A percentile compares a stretch with the other conserved stretches of the same genome.
Evolutionary conservation across 2,797 vertebrate species (phyloP).

Genomic region (Falco columbarius): DNA sequence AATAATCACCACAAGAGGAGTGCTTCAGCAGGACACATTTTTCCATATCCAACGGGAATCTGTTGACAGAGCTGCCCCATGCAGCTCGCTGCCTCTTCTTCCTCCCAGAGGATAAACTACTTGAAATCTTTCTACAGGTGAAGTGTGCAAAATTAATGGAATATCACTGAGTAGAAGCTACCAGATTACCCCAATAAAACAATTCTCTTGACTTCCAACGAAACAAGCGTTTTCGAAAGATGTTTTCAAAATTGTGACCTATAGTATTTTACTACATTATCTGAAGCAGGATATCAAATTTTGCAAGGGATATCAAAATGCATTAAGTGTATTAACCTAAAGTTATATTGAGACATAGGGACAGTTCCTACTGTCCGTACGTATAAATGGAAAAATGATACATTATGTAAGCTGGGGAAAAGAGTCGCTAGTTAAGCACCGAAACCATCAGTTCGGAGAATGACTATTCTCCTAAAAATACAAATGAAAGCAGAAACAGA

Average conservation of each 20-base stretch:
- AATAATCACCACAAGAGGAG: not conserved
- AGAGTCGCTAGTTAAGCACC: not conserved
- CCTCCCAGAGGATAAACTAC: not conserved
- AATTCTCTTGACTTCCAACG: not conserved
- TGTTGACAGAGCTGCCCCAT: not conserved
- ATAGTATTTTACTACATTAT: not conserved
- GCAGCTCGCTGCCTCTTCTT: not conserved
- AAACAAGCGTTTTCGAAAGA: not conserved
- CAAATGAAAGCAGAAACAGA: not conserved
- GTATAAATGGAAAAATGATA: not conserved
- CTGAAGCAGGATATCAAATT: not conserved
- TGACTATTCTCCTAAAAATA: accelerated
- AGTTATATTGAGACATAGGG: not conserved
- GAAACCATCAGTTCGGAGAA: not conserved
- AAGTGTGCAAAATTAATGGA: not conserved
- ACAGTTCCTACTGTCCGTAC: not conserved
- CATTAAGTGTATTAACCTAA: not conserved
- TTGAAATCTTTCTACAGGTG: not conserved
- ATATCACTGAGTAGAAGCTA: not conserved
- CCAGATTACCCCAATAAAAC: not conserved
- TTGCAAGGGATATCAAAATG: not conserved
- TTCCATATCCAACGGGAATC: not conserved
- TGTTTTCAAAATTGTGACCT: not conserved
- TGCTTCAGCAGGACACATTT: not conserved
- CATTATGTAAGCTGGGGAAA: not conserved